These are phyloP conservation scores for Sebastes glaucus DNA, from an alignment of 2,797 vertebrate species.

Conservation along the genomic window DNA sequence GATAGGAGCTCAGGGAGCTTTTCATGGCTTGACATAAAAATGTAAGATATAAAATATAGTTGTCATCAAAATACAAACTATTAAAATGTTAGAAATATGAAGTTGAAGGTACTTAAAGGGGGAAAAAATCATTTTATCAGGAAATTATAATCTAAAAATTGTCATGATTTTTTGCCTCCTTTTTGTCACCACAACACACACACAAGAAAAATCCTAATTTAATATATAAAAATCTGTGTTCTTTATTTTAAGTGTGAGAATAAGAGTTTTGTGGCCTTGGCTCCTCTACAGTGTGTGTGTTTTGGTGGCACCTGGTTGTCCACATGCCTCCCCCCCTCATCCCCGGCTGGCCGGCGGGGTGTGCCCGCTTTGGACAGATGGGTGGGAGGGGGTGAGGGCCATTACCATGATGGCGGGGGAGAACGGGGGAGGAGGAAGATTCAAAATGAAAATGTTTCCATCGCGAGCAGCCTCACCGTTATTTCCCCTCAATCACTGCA, in stretches of 20 bases:
- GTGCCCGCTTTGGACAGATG: slow-evolving; percentile 69
- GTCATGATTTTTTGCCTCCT: no score
- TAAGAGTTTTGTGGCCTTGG: slow-evolving; percentile 18
- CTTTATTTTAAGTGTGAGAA: not conserved
- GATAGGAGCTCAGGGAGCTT: not conserved
- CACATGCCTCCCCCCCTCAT: slow-evolving; percentile 1
- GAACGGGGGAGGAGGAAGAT: not conserved
- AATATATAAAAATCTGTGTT: not conserved
- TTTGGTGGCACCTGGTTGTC: slow-evolving; percentile 47
- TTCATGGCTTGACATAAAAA: not conserved
- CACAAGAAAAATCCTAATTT: accelerated
- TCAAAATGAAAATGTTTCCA: slow-evolving; percentile 49
- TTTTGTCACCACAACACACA: not conserved
- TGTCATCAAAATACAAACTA: not conserved
- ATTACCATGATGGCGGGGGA: slow-evolving; percentile 68
- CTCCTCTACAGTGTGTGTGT: slow-evolving; percentile 2
- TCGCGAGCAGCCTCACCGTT: slow-evolving; percentile 12
- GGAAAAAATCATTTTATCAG: not conserved
- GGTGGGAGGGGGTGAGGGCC: slow-evolving; percentile 65
- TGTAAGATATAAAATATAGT: not conserved
- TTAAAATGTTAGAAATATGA: not conserved
- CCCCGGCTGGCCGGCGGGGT: slow-evolving; percentile 18
- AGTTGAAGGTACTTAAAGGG: not conserved
- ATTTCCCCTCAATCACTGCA: slow-evolving; percentile 55
- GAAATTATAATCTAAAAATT: no score